Evolutionary conservation across 2,888 invertebrate species (phyloP), one percentile per base, ranked within the genome.

Genomic region (Netelia inedita): DNA sequence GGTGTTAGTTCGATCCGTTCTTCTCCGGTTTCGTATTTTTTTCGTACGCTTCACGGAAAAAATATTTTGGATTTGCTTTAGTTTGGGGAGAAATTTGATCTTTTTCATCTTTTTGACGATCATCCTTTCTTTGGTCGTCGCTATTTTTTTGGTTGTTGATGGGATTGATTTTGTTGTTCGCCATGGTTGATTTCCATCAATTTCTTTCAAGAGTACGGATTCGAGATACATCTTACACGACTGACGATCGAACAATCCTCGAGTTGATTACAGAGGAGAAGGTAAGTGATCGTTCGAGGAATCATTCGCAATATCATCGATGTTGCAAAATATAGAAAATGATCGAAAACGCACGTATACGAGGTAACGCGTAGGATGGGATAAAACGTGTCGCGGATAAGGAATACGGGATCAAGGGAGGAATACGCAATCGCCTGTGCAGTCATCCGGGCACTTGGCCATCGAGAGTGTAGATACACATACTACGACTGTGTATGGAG

Each of bases 1-100:
- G 28, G 28, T 28, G 28, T 28, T 91, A 91, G 90, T 90, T 91
- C 89, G 90, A 91, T 89, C 87, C 72, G 85, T 80, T 78, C 59
- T 78, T 76, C 55, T 57, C 76, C 79, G 53, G 63, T 19, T 5
- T 28, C 28, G 5, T 23, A 23, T 23, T 28, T 28, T 28, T 28
- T 28, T 28, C 0, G 28, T 28, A 28, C 5, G 28, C 28, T 28
- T 28, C 28, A n/a, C n/a, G n/a, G n/a, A n/a, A n/a, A n/a, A n/a
- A 71, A 5, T 71, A 5, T 14, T 16, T 57, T n/a, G n/a, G 5
- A 28, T 28, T 28, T 28, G 28, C 28, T 28, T 28, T 53, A 19
- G 19, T 53, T 21, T 11, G 6, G 19, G 8, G n/a, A 28, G 10
- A 43, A 10, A 11, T 28, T 28, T 28, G 28, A 28, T 28, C 5